phyloP scores from a whole-genome alignment of 2,888 invertebrate species.

The Biston stratarius region DNA sequence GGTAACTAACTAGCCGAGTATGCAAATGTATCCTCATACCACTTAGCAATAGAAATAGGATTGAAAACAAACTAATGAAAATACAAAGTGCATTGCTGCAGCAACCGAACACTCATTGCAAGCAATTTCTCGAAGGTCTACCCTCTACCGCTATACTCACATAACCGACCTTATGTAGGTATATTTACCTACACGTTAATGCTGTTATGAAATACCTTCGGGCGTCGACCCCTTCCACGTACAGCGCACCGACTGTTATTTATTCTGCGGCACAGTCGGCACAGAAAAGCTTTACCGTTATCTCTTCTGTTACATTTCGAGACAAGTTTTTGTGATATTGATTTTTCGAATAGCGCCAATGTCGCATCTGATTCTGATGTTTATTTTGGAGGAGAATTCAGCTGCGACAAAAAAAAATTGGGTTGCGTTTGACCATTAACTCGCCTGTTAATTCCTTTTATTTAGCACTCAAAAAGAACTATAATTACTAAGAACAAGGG shows the following conservation, averaged over 20 bases:
- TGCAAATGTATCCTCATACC: too few relatives aligned
- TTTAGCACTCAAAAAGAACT: too few relatives aligned
- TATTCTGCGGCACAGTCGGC: slow-evolving; percentile 7
- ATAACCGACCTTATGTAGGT: slow-evolving; percentile 4
- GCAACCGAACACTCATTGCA: not conserved
- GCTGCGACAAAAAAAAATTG: slow-evolving; percentile 20
- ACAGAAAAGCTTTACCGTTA: slow-evolving; percentile 36
- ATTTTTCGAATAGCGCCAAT: slow-evolving; percentile 35
- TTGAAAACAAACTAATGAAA: too few relatives aligned
- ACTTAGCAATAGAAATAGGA: too few relatives aligned
- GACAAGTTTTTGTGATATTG: slow-evolving; percentile 41
- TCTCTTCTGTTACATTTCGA: slow-evolving; percentile 36
- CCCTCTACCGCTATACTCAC: too few relatives aligned
- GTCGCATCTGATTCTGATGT: slow-evolving; percentile 28
- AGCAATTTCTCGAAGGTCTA: not conserved
- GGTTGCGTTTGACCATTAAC: too few relatives aligned
- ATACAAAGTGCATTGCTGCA: too few relatives aligned
- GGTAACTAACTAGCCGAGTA: too few relatives aligned
- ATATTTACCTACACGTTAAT: slow-evolving; percentile 7
- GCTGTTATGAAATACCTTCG: slow-evolving; percentile 30
- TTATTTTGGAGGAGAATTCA: slow-evolving; percentile 14
- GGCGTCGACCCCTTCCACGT: slow-evolving; percentile 22
- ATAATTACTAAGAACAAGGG: too few relatives aligned
- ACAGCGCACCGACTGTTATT: not conserved
- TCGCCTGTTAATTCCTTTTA: too few relatives aligned